phyloP scores from a whole-genome alignment of 2,113 vertebrate species.

The Corythornis madagascariensis region DNA sequence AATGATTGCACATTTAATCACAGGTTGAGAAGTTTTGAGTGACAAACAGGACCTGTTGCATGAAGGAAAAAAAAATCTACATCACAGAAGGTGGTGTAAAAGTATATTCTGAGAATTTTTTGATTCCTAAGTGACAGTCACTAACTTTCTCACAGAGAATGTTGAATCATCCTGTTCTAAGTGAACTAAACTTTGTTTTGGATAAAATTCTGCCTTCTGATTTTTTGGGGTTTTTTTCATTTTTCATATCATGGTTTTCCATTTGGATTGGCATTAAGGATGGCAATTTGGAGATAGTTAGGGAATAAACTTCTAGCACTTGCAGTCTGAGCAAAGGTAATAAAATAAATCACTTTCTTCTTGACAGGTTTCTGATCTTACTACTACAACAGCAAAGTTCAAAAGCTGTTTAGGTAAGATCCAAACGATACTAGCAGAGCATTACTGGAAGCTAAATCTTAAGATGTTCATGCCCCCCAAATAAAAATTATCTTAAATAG shows the following conservation, averaged over 20 bases:
- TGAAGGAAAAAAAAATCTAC: neutral
- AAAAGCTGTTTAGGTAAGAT: neutral
- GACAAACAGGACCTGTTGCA: constrained; percentile 1
- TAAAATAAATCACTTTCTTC: neutral
- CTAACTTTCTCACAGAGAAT: neutral
- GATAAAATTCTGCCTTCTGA: neutral
- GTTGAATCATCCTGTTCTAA: neutral
- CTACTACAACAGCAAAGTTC: neutral
- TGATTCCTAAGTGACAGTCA: neutral
- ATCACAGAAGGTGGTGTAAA: neutral
- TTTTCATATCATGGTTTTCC: neutral
- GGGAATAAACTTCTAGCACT: neutral
- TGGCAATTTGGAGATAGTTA: neutral
- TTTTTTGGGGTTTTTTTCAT: neutral
- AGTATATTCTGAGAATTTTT: neutral
- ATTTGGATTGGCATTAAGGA: neutral
- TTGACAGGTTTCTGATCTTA: neutral
- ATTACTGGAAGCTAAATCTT: neutral
- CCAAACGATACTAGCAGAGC: neutral
- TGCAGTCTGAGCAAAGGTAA: neutral
- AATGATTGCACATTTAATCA: constrained; percentile 44
- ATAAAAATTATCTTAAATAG: neutral
- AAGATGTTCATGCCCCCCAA: neutral
- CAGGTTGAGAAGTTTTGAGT: neutral
- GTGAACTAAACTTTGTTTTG: constrained; percentile 26